Conservation (phyloP, 2,113 vertebrate species). For the Vidua macroura region DNA sequence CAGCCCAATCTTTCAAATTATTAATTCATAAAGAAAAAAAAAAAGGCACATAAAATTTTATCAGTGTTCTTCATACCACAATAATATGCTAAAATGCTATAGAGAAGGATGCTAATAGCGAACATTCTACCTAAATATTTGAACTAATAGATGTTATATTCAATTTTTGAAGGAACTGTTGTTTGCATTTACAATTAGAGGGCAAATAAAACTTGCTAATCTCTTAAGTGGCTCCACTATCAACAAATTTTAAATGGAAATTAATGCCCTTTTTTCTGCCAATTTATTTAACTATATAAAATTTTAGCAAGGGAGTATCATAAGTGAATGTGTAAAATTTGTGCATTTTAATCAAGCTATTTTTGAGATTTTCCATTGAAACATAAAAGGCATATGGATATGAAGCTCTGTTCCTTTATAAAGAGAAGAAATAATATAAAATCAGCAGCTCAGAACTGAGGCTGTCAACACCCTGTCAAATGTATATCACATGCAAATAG, state of each 20-base stretch:
- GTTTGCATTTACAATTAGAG: not conserved
- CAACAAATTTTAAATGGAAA: not conserved
- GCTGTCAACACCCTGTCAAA: conserved; percentile 48
- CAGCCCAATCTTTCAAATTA: not conserved
- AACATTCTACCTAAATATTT: not conserved
- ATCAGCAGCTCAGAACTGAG: not conserved
- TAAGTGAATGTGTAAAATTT: not conserved
- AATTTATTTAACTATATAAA: not conserved
- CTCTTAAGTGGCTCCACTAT: not conserved
- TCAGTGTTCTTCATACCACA: not conserved
- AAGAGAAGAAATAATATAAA: conserved; percentile 1
- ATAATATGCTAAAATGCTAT: not conserved
- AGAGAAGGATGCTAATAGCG: not conserved
- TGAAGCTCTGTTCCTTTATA: not conserved
- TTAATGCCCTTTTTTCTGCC: not conserved
- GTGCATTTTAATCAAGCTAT: not conserved
- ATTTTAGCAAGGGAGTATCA: not conserved
- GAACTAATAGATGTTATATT: not conserved
- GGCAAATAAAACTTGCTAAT: not conserved
- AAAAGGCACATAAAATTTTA: not conserved
- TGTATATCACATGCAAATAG: not conserved
- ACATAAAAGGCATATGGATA: conserved; percentile 38
- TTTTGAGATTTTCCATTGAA: conserved; percentile 13
- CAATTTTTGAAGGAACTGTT: not conserved
- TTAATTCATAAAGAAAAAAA: not conserved